Conservation (phyloP, 2,113 vertebrate genomes). For the Lepus timidus region DNA sequence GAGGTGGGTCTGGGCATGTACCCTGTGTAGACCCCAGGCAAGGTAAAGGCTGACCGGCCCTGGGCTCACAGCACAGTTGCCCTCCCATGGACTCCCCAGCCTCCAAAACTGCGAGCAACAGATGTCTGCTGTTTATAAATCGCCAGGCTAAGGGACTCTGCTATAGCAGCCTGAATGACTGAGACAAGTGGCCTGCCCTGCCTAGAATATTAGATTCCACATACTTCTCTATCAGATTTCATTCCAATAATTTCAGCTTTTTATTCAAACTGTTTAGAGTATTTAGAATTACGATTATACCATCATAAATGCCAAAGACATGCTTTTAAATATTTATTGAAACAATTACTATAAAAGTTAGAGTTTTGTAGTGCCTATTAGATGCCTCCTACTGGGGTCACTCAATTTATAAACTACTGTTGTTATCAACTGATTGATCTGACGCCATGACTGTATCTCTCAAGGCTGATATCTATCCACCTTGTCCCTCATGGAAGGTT, state of each 20-base stretch:
- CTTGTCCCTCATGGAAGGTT: not conserved
- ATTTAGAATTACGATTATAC: not conserved
- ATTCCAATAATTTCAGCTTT: not conserved
- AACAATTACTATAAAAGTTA: not conserved
- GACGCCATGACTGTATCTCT: not conserved
- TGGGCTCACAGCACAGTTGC: not conserved
- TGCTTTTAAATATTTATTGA: conserved; percentile 16
- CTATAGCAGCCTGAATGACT: not conserved
- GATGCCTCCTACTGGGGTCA: not conserved
- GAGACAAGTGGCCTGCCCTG: too few species aligned
- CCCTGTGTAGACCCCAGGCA: not conserved
- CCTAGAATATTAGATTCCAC: not conserved
- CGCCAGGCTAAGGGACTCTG: not conserved
- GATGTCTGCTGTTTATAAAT: not conserved
- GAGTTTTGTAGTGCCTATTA: not conserved
- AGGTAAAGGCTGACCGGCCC: accelerated
- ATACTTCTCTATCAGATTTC: not conserved
- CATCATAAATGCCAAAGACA: not conserved
- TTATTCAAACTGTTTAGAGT: not conserved
- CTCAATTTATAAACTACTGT: not conserved
- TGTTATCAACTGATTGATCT: not conserved
- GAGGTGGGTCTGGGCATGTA: not conserved
- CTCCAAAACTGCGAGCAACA: not conserved
- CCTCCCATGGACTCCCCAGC: not conserved
- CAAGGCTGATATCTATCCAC: not conserved